Base-by-base conservation (phyloP, 2,888 invertebrate genomes). In the Cosmopolites sordidus region DNA sequence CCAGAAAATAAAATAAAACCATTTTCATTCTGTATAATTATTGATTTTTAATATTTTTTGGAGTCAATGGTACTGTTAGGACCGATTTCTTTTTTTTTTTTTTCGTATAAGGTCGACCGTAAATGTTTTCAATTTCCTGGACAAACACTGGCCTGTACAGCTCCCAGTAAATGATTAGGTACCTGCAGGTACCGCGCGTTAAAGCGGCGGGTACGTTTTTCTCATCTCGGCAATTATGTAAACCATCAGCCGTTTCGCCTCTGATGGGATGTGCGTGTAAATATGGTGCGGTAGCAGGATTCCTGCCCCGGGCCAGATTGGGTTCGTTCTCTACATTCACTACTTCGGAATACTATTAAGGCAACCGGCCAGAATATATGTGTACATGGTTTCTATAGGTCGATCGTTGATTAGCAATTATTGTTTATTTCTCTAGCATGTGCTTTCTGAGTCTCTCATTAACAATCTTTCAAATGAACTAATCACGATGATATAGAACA, bases 231-330 rank as follows among this genome's bases (percentile, higher is more conserved):
- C 55, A 59, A 59, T 59, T 56, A 59, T 59, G 59, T 59, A 59
- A 59, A 59, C 59, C 56, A 54, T 57, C 59, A 54, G 54, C 56
- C 54, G 51, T 56, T 56, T 56, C 49, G 53, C 48, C 16, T 45
- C 46, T 59, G 59, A 59, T 59, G 59, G 53, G 56, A 53, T 59
- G 51, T 59, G 59, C 59, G 59, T 59, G 59, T 59, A 56, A 59
- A 51, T 54, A 56, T 59, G 59, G 54, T 49, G 55, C 56, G 59
- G 59, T 59, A 59, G 59, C 56, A 43, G 51, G 52, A 55, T 56
- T 48, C 27, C 27, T 14, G 51, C 59, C 54, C 49, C 30, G 48
- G 59, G 59, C 59, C 44, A 54, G 48, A 53, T 57, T 57, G 53
- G 33, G n/a, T 33, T 33, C 33, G 33, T 12, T 12, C n/a, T 12